A percentile compares a stretch with the other conserved stretches of the same genome.
Evolutionary conservation across 2,113 vertebrate species (phyloP).

Genomic region (Muntiacus muntjak): DNA sequence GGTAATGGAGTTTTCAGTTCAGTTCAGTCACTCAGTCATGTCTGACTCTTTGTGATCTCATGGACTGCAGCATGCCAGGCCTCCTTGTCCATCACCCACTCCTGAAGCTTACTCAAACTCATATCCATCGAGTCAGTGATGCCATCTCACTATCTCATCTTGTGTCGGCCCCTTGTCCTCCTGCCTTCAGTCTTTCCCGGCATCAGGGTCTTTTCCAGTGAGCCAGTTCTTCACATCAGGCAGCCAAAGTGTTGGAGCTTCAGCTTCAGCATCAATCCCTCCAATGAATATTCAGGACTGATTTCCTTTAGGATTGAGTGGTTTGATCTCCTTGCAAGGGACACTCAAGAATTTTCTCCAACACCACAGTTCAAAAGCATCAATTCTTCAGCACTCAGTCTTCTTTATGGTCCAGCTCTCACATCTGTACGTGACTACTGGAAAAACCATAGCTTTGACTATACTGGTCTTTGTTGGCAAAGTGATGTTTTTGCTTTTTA

Average conservation of each 20-base stretch:
- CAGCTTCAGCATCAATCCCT: neutral
- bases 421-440: neutral
- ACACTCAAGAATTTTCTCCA: neutral
- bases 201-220: neutral
- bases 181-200: neutral
- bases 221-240: neutral
- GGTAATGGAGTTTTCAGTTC: neutral
- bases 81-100: neutral
- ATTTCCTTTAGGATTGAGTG: neutral
- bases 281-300: neutral
- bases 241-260: neutral
- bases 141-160: neutral
- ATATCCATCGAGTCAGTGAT: neutral
- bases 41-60: neutral
- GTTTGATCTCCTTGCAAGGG: neutral
- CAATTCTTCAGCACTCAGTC: accelerated
- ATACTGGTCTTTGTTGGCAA: neutral
- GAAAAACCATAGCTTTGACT: neutral
- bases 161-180: neutral
- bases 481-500: neutral
- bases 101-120: neutral
- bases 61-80: neutral
- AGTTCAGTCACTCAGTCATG: neutral
- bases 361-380: neutral
- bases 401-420: neutral